Evolutionary conservation across 1,140 invertebrate genomes (phyloP), one percentile per base, ranked within the genome.

Genomic region (Probaryconus sp.): DNA sequence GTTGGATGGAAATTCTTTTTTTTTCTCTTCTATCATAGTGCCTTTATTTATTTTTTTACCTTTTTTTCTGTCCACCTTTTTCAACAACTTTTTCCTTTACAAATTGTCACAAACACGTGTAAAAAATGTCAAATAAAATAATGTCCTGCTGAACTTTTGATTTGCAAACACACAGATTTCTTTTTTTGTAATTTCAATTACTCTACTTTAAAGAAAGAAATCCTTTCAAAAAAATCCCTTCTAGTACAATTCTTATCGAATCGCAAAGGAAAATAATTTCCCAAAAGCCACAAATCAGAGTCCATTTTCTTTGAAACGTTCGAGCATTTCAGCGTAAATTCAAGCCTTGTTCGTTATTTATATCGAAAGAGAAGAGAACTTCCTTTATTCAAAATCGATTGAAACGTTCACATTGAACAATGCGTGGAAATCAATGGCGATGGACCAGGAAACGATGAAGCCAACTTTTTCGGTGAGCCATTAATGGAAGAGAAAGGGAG

Each of bases 371-470:
- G 43, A 55, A 20, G 47, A 24, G 3, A n/a, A 7, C 40, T 68
- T 50, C 60, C 38, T 63, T 64, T 64, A 76, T 76, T 71, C 61
- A 71, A 70, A 67, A 69, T 65, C 73, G 73, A 76, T 67, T 45
- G 61, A 43, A 48, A 75, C 60, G 58, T 69, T 53, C 58, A 69
- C 64, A 55, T 64, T 58, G 51, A 69, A 60, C 60, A 64, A 48
- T 64, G 64, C 47, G 24, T 38, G 13, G n/a, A 30, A 67, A 60
- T 68, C 37, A 56, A 51, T 56, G 64, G n/a, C 26, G 20, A 38
- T 16, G 42, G 58, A 55, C 47, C 50, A 13, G 40, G 50, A 61
- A 68, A 55, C 50, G 58, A 51, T 24, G n/a, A 30, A 38, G 50
- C 48, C 7, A 76, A 76, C 47, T 70, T 76, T 24, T 70, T 65